Evolutionary conservation across 2,113 vertebrate species (phyloP).

Genomic region (Indicator indicator): DNA sequence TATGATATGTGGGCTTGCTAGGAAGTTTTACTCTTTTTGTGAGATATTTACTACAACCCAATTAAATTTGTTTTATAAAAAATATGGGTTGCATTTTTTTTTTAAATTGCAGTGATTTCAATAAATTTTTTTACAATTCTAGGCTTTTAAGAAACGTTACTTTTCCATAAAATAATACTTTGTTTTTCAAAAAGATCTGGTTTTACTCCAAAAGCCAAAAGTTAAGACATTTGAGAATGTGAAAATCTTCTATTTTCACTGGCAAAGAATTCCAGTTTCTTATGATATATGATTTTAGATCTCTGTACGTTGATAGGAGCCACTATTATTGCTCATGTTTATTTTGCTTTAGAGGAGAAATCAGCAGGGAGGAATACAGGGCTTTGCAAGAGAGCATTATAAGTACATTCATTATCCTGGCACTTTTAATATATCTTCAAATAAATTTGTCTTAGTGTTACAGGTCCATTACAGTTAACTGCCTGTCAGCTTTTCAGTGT

Average conservation of each 20-base stretch:
- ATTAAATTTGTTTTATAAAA: neutral
- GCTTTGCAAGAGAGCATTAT: conserved; percentile 19
- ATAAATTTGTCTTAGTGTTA: neutral
- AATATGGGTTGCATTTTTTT: neutral
- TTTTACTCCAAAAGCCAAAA: conserved; percentile 22
- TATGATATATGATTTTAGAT: conserved; percentile 19
- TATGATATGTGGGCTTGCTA: neutral
- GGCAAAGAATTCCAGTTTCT: conserved; percentile 22
- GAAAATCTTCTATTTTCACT: conserved; percentile 32
- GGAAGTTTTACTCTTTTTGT: neutral
- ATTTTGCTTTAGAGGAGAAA: conserved; percentile 11
- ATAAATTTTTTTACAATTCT: neutral
- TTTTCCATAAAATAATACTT: conserved; percentile 43
- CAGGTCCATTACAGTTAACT: neutral
- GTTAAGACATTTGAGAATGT: conserved; percentile 13
- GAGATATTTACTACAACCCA: neutral
- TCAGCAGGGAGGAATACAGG: neutral
- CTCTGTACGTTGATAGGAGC: conserved; percentile 24
- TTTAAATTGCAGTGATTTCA: neutral
- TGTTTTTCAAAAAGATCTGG: neutral
- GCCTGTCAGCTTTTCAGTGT: neutral
- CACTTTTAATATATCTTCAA: conserved; percentile 17
- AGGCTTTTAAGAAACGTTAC: neutral
- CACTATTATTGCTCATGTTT: conserved; percentile 31
- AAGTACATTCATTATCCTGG: conserved; percentile 21